Percentiles rank a stretch among this genome's conserved stretches.
Conservation (phyloP, 1,140 invertebrate species). For the Habropoda laboriosa region DNA sequence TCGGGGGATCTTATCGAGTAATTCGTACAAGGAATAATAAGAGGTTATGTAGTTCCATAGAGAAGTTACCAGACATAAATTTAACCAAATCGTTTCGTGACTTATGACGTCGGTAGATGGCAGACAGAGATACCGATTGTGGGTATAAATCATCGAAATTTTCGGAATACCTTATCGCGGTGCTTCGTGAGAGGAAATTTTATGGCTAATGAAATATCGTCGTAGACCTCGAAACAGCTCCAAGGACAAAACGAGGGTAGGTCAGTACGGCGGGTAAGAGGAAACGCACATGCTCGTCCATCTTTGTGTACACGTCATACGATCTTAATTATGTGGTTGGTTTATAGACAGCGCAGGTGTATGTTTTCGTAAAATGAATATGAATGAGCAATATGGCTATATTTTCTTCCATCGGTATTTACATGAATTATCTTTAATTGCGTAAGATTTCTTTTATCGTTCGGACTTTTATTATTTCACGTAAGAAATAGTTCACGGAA, state of each 20-base stretch:
- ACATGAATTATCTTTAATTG: background rate
- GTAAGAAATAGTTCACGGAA: no score
- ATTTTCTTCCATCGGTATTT: background rate
- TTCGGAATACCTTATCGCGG: background rate
- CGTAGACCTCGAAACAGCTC: slow-evolving; percentile 24
- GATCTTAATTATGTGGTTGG: slow-evolving; percentile 31
- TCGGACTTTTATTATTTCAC: background rate
- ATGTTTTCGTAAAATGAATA: background rate
- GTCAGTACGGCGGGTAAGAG: slow-evolving; percentile 62
- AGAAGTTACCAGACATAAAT: background rate
- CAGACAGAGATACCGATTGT: background rate
- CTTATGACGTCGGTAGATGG: background rate
- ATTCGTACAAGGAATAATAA: background rate
- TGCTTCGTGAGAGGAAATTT: background rate
- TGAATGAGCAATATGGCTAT: background rate
- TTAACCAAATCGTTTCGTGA: no score
- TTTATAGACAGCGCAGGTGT: background rate
- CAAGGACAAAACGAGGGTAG: slow-evolving; percentile 67
- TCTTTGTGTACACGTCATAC: slow-evolving; percentile 12
- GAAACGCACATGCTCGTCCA: background rate
- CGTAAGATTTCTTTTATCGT: background rate
- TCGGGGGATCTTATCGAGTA: background rate
- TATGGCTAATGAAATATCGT: slow-evolving; percentile 47
- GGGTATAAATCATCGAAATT: background rate
- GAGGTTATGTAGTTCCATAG: background rate